A percentile compares a stretch with the other conserved stretches of the same genome.
phyloP scores from a whole-genome alignment of 2,113 vertebrate species.

The Uria lomvia region DNA sequence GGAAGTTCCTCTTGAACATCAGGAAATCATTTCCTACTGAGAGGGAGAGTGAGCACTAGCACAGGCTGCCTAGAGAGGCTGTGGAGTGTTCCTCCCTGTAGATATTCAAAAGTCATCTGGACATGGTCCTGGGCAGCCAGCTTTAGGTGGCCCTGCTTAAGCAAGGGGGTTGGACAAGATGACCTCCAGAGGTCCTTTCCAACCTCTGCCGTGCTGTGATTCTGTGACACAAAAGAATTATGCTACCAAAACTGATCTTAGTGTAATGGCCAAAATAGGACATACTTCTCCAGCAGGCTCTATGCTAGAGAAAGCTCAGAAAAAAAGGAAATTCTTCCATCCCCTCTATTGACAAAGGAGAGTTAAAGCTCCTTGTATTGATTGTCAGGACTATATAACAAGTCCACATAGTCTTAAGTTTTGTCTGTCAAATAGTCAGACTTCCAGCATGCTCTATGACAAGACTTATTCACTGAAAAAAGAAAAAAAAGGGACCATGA shows the following conservation, averaged over 20 bases:
- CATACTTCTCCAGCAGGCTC: background rate
- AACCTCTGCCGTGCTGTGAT: background rate
- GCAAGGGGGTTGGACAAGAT: background rate
- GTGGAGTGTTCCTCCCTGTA: background rate
- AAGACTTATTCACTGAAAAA: background rate
- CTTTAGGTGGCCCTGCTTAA: background rate
- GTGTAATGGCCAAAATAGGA: background rate
- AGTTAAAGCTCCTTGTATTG: background rate
- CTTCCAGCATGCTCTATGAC: background rate
- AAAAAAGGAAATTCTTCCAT: background rate
- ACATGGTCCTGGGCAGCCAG: fast-evolving
- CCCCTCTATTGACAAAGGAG: background rate
- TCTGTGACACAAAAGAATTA: background rate
- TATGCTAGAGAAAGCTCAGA: background rate
- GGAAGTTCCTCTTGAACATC: background rate
- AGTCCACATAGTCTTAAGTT: background rate
- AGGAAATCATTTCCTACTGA: background rate
- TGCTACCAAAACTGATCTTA: background rate
- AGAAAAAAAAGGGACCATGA: background rate
- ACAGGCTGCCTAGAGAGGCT: background rate
- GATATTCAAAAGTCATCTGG: background rate
- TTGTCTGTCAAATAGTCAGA: background rate
- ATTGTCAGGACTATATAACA: background rate
- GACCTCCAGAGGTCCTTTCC: background rate
- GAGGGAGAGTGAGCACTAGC: background rate